These are phyloP conservation scores for Cylloceria caligata DNA, from an alignment of 2,888 invertebrate genomes.

Conservation along the genomic window DNA sequence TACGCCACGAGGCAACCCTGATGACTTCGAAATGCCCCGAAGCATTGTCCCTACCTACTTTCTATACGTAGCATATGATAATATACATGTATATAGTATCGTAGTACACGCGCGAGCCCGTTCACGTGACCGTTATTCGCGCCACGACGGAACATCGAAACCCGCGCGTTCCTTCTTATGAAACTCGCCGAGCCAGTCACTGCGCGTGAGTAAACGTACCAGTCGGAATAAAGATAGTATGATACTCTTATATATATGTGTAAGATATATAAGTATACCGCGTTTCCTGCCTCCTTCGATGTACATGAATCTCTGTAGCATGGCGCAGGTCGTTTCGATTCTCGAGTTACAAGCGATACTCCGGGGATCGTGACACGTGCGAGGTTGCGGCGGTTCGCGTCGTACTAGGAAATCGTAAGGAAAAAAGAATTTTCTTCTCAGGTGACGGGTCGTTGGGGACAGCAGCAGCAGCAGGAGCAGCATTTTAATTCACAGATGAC, in stretches of 20 bases:
- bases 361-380: slow-evolving; percentile 47
- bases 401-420: slow-evolving; percentile 35
- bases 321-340: slow-evolving; percentile 4
- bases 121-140: slow-evolving; percentile 69
- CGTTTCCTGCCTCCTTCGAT: too few species aligned
- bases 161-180: slow-evolving; percentile 61
- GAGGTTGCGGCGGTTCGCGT: slow-evolving; percentile 38
- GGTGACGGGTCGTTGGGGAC: slow-evolving; percentile 16
- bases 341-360: slow-evolving; percentile 20
- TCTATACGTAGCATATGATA: slow-evolving; percentile 69
- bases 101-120: slow-evolving; percentile 44
- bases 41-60: slow-evolving; percentile 73
- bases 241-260: background rate
- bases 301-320: background rate
- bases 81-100: slow-evolving; percentile 33
- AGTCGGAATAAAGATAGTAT: slow-evolving; percentile 1
- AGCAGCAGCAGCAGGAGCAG: background rate
- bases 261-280: too few species aligned
- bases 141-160: slow-evolving; percentile 61
- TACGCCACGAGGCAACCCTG: slow-evolving; percentile 61
- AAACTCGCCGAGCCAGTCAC: slow-evolving; percentile 61
- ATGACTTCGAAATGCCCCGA: slow-evolving; percentile 63
- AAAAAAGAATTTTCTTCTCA: slow-evolving; percentile 29
- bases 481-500: slow-evolving; percentile 7
- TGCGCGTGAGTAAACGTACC: slow-evolving; percentile 27